Percentiles rank a stretch among this genome's conserved stretches.
phyloP scores from a whole-genome alignment of 2,113 vertebrate genomes.

The Lampris incognitus region DNA sequence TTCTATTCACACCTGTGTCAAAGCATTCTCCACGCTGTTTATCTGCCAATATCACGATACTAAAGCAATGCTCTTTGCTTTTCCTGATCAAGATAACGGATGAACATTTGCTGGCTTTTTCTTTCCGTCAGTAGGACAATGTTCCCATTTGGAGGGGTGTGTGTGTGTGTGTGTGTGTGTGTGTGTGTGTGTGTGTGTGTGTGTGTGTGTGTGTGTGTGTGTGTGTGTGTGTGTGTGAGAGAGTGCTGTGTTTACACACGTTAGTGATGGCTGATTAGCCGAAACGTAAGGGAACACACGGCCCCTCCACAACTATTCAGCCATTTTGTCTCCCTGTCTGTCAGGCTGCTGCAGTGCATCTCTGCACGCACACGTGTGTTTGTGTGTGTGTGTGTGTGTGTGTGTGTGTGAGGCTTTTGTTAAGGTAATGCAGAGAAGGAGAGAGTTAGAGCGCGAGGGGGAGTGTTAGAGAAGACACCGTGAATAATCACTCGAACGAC shows the following conservation, averaged over 20 bases:
- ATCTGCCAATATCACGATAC: neutral
- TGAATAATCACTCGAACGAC: conserved; percentile 68
- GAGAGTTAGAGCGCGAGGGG: conserved; percentile 32
- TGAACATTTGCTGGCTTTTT: conserved; percentile 67
- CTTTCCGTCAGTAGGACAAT: conserved; percentile 64
- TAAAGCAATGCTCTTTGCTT: conserved; percentile 40
- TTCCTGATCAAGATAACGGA: conserved; percentile 47
- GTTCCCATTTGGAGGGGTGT: conserved; percentile 51
- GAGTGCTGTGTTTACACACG: conserved; percentile 78
- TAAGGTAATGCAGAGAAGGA: conserved; percentile 70
- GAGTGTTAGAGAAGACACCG: conserved; percentile 64
- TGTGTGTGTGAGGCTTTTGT: conserved; percentile 69
- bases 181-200: no score
- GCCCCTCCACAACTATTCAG: conserved; percentile 78
- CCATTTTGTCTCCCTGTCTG: conserved; percentile 80
- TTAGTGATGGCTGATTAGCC: conserved; percentile 79
- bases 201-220: no score
- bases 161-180: neutral
- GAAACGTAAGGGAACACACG: conserved; percentile 70
- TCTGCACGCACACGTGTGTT: conserved; percentile 14
- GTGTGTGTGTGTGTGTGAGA: no score
- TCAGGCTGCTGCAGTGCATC: conserved; percentile 65
- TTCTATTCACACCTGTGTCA: neutral
- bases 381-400: neutral
- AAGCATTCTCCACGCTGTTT: conserved; percentile 17